Base-by-base conservation (phyloP, 2,797 vertebrate genomes). In the Enteromius trimaculatus region DNA sequence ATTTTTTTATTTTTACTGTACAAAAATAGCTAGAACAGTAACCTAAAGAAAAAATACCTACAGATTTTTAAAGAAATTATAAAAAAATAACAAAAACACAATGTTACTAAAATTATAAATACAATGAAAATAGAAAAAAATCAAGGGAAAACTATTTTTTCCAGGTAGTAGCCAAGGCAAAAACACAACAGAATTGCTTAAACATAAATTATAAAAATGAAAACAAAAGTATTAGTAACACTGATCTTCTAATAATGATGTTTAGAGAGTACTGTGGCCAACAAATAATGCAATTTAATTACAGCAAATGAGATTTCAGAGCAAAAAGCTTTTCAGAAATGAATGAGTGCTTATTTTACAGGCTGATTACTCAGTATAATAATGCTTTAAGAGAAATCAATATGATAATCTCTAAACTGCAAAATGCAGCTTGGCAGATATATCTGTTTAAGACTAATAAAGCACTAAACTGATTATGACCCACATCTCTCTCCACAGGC, bases 401-500 rank as follows among this genome's bases (percentile, higher is more conserved):
- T 31, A 21, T 39, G 9, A 37, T 19, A 21, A 71, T 29, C 26
- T 72, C 44, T 44, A 44, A 23, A 70, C 2, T 13, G 5, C 21
- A 39, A 26, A 26, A n/a, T n/a, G 10, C 21, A 44, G n/a, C 68
- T 0, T 16, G 39, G 39, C 37, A 44, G 39, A 70, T 44, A 42
- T 70, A 7, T 26, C 8, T 2, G 31, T 55, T n/a, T 23, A 23
- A n/a, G 2, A 19, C 1, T 39, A 17, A 26, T 72, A 72, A 31
- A 49, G 47, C 42, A 9, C 69, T 29, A 19, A 34, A 55, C 7
- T 37, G 72, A 37, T 58, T n/a, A 76, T 58, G 51, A 8, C 11
- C 37, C 51, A 55, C 11, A n/a, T 8, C 4, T 82, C 75, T 70
- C 55, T 71, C 1, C 42, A 1, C 81, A 94, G 93, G 92, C 91